These are phyloP conservation scores for Phataginus tetradactyla DNA, from an alignment of 2,797 vertebrate genomes.

Conservation along the genomic window DNA sequence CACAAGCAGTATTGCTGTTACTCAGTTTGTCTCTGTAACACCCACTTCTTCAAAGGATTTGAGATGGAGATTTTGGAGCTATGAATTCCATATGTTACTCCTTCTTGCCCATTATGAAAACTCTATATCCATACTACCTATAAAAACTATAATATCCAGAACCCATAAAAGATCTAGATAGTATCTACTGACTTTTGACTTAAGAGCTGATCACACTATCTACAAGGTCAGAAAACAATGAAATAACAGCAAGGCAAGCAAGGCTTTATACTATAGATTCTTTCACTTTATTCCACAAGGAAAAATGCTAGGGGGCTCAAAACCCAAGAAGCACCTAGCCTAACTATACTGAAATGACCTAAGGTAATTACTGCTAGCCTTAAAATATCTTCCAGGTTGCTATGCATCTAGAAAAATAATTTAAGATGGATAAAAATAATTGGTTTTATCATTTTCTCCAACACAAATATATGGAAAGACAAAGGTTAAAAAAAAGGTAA, in stretches of 20 bases:
- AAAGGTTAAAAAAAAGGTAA: background rate
- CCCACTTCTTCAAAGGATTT: background rate
- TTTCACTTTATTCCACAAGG: background rate
- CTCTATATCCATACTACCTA: background rate
- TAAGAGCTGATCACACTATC: constrained; percentile 20
- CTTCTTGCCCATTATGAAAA: background rate
- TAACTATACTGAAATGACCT: background rate
- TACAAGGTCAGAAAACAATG: background rate
- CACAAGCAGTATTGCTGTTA: background rate
- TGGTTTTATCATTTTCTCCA: constrained; percentile 23
- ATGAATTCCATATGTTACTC: background rate
- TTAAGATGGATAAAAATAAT: constrained; percentile 32
- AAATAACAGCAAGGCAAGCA: constrained; percentile 12
- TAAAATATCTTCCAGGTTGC: constrained; percentile 28
- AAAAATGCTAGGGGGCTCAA: background rate
- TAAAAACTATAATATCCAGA: background rate
- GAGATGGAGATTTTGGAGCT: constrained; percentile 8
- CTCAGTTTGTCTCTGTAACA: background rate
- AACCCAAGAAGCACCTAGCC: constrained; percentile 20
- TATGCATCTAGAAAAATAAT: constrained; percentile 40
- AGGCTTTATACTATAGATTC: background rate
- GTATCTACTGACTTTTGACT: background rate
- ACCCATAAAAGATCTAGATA: background rate
- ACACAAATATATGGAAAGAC: constrained; percentile 23
- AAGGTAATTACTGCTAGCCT: background rate